phyloP scores from a whole-genome alignment of 2,113 vertebrate genomes.

The Collichthys lucidus region DNA sequence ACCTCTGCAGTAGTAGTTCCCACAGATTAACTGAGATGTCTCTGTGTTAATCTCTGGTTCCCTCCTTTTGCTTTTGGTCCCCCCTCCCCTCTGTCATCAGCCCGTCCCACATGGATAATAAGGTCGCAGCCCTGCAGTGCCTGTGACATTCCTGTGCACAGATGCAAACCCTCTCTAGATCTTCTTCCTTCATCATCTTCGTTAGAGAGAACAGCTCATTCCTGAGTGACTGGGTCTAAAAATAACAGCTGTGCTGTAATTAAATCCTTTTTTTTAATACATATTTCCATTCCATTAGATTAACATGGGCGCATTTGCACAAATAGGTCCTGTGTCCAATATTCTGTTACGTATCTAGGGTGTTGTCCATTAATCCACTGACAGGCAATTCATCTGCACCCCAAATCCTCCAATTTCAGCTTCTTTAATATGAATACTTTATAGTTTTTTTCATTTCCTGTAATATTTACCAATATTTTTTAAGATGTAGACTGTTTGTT shows the following conservation, averaged over 20 bases:
- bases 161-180: neutral
- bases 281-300: neutral
- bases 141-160: constrained; percentile 21
- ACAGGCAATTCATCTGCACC: no score
- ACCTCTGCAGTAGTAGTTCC: constrained; percentile 17
- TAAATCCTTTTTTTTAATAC: neutral
- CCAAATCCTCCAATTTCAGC: no score
- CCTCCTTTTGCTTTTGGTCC: neutral
- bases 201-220: neutral
- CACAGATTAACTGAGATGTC: constrained; percentile 39
- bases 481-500: no score
- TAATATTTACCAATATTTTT: no score
- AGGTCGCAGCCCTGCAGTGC: constrained; percentile 31
- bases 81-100: constrained; percentile 27
- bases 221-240: neutral
- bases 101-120: constrained; percentile 35
- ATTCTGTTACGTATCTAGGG: neutral
- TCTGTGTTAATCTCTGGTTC: constrained; percentile 47
- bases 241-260: neutral
- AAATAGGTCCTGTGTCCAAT: neutral
- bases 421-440: no score
- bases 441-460: no score
- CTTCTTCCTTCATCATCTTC: neutral
- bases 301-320: neutral
- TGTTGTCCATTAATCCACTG: no score